Evolutionary conservation across 2,797 vertebrate genomes (phyloP), one percentile per base, ranked within the genome.

Genomic region (Enteromius paludinosus): DNA sequence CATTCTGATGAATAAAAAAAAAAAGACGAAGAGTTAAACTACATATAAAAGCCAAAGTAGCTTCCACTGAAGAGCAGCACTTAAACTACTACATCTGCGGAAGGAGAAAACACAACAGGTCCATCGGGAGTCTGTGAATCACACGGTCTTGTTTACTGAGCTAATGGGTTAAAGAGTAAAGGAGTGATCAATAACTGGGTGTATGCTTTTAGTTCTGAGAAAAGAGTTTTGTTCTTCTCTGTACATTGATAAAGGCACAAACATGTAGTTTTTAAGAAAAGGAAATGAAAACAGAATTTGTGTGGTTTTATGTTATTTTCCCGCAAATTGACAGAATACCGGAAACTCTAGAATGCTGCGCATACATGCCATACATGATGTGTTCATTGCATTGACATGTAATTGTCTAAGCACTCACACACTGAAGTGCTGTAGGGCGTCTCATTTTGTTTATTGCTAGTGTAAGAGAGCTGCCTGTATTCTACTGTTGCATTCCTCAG

Each of bases 401-500:
- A 33, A 61, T 70, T 73, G 25, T 52, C 17, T 35, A 38, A 56
- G 4, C 23, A 45, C 5, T 14, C 47, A 10, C 18, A 12, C 64
- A 6, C 62, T 59, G 3, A 45, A 20, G n/a, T 23, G 74, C 49
- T 49, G 45, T 38, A 33, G 61, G 23, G 15, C 52, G 23, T 83
- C 45, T 75, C 28, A 4, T 61, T 80, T 38, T 56, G 81, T 81
- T 85, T 78, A 54, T 68, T 68, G 80, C 49, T 66, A 66, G 82
- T 65, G 76, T 84, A 23, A 43, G 68, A 83, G 78, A 62, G 65
- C 38, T 45, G 49, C 61, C 35, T 71, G 45, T 33, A 54, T 33
- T 74, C 54, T 54, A 62, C 45, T 54, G 43, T 65, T 28, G 62
- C 83, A 88, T 88, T 88, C 87, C 82, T 84, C 52, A 33, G 62